phyloP scores from a whole-genome alignment of 1,140 invertebrate genomes.

The Drosophila parabipectinata region DNA sequence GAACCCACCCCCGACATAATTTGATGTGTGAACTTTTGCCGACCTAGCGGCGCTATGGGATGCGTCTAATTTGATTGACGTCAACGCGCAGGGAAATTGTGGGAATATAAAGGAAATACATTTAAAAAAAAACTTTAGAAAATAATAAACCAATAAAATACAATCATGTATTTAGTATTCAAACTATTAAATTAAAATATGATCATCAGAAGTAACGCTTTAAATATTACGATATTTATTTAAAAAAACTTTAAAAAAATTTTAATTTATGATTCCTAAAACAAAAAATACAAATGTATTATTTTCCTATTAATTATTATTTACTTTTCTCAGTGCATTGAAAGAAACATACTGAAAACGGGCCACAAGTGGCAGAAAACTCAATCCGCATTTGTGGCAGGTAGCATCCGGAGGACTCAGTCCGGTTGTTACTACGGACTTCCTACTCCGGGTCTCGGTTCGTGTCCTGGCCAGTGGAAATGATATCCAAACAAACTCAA shows the following conservation, averaged over 20 bases:
- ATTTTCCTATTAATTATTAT: neutral
- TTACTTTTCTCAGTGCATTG: neutral
- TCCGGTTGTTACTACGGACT: neutral
- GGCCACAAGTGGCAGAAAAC: conserved; percentile 55
- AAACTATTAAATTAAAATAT: neutral
- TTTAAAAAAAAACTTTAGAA: neutral
- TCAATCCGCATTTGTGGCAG: conserved; percentile 41
- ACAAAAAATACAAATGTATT: no score
- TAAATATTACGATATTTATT: no score
- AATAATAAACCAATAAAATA: no score
- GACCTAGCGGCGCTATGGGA: conserved; percentile 9
- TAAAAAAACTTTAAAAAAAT: no score
- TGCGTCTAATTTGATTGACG: conserved; percentile 75
- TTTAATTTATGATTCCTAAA: no score
- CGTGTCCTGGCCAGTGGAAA: conserved; percentile 50
- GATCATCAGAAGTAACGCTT: no score
- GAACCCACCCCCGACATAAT: conserved; percentile 51
- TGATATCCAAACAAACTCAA: conserved; percentile 80
- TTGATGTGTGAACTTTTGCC: conserved; percentile 75
- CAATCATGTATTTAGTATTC: neutral
- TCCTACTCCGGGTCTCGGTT: neutral
- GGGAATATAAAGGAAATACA: conserved; percentile 47
- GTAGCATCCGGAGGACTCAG: conserved; percentile 39
- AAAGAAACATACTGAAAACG: conserved; percentile 8
- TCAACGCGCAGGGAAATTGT: conserved; percentile 62